These are phyloP conservation scores for Sebastes aleutianus DNA, from an alignment of 2,797 vertebrate species.

Conservation along the genomic window DNA sequence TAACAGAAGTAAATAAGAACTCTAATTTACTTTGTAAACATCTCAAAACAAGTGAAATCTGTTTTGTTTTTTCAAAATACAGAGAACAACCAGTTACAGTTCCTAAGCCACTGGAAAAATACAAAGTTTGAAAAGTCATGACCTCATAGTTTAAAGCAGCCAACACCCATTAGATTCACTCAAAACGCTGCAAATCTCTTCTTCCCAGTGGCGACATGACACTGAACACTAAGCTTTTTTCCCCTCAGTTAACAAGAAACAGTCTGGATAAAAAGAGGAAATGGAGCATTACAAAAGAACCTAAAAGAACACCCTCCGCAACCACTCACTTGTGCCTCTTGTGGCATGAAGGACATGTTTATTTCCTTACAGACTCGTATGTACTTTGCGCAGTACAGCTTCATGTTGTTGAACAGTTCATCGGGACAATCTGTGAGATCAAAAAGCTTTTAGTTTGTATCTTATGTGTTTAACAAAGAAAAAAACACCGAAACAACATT, in stretches of 20 bases:
- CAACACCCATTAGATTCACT: not conserved
- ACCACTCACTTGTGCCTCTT: constrained; percentile 89
- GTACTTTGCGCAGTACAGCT: constrained; percentile 87
- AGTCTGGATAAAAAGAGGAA: constrained; percentile 33
- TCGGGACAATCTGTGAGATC: constrained; percentile 88
- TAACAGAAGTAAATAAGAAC: not conserved
- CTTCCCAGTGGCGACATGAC: not conserved
- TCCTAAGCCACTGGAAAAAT: not conserved
- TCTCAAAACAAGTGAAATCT: not conserved
- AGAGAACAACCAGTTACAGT: not conserved
- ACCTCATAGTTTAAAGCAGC: constrained; percentile 3
- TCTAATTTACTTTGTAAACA: not conserved
- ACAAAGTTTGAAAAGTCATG: not conserved
- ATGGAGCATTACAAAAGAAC: not conserved
- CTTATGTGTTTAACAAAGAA: not conserved
- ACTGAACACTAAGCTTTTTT: not conserved
- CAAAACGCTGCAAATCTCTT: not conserved
- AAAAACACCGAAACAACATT: not conserved
- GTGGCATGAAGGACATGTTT: constrained; percentile 92
- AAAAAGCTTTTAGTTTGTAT: not conserved
- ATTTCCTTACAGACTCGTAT: constrained; percentile 95
- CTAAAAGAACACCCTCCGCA: not conserved
- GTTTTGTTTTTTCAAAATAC: not conserved
- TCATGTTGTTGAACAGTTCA: constrained; percentile 92
- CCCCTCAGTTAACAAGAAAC: not conserved